Base-by-base conservation (phyloP, 1,140 invertebrate species). In the Ladona fulva region DNA sequence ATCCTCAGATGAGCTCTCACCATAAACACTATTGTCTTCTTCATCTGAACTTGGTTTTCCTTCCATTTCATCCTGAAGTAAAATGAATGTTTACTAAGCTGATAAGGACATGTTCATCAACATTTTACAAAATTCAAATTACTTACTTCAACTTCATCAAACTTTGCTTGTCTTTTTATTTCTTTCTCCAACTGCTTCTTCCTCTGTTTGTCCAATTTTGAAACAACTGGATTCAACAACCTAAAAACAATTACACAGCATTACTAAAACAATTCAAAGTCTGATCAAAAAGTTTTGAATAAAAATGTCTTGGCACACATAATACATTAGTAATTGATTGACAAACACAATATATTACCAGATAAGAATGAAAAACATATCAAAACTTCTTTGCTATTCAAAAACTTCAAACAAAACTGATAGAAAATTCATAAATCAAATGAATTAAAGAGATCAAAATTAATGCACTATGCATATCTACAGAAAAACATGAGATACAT, bases 181-280 rank as follows among this genome's bases (percentile, higher is more conserved):
- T 88, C 86, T 22, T 66, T 66, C n/a, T 66, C 82, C 25, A 81
- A 80, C 42, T 83, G 86, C 84, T 92, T 91, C 78, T 88, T 86
- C 82, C 89, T 90, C 3, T 84, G 85, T 83, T 91, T 93, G 78
- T 93, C 90, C 66, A 96, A 83, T 82, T 93, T 92, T 44, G 95
- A 93, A 22, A 97, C 86, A 22, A 97, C 93, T 37, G 96, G 96
- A 87, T 97, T 97, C n/a, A 97, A 84, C 29, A 97, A 85, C 73
- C 85, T 84, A 80, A 81, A 79, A 81, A 77, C 37, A 78, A 80
- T 22, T 6, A 66, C 1, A 3, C 44, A 52, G 14, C 6, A 76
- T 37, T 75, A 78, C 75, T 12, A 77, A n/a, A 75, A 74, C n/a
- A 42, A 37, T 16, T 19, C 24, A 76, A 66, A 44, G 29, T 14